phyloP scores from a whole-genome alignment of 2,113 vertebrate genomes.

The Siniperca chuatsi region DNA sequence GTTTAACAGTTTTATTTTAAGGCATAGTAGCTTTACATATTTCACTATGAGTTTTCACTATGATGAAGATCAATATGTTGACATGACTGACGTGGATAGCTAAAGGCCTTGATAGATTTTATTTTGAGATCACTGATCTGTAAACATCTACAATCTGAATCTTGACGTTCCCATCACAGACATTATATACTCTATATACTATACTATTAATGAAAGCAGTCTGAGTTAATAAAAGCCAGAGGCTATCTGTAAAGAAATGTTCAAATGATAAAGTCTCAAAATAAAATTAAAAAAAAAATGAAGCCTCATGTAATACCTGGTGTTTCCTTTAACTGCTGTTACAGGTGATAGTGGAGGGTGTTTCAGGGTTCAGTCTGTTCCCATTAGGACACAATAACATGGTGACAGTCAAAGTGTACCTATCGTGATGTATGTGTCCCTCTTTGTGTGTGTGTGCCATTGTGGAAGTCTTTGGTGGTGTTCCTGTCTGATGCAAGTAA shows the following conservation, averaged over 20 bases:
- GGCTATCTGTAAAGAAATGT: background rate
- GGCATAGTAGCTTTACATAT: background rate
- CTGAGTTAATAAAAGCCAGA: too few relatives aligned
- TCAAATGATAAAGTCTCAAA: background rate
- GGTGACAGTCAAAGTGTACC: background rate
- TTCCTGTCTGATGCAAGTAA: background rate
- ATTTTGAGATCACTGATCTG: too few relatives aligned
- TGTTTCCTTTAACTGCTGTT: background rate
- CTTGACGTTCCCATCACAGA: too few relatives aligned
- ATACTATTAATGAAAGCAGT: too few relatives aligned
- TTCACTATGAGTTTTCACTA: background rate
- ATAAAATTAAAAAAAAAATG: background rate
- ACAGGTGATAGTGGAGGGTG: background rate
- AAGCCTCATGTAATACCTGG: background rate
- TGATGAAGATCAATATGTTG: background rate
- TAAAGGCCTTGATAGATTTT: background rate
- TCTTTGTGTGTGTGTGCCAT: background rate
- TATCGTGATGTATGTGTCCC: background rate
- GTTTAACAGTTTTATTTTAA: background rate
- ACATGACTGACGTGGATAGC: background rate
- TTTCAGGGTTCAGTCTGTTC: background rate
- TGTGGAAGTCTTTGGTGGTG: background rate
- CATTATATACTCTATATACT: too few relatives aligned
- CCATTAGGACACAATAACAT: background rate
- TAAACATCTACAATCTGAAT: too few relatives aligned